Conservation (phyloP, 2,888 invertebrate genomes). For the Sthenelais limicola region DNA sequence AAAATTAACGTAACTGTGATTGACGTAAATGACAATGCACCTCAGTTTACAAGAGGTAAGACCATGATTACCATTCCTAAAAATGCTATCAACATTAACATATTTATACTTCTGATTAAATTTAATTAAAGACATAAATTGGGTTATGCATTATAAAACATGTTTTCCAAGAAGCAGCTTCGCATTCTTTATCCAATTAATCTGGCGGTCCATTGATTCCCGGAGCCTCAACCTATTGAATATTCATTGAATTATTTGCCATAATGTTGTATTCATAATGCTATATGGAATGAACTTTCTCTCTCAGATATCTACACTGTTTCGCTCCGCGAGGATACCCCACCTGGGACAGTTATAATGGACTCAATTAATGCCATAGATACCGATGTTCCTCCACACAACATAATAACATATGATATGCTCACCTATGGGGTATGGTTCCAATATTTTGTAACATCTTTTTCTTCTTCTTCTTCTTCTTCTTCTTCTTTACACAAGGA, state of each 20-base stretch:
- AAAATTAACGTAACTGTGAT: slow-evolving; percentile 42
- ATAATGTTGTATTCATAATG: too few species aligned
- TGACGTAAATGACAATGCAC: slow-evolving; percentile 45
- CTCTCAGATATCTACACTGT: slow-evolving; percentile 42
- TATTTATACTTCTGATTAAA: too few species aligned
- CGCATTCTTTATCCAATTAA: too few species aligned
- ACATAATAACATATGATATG: slow-evolving; percentile 31
- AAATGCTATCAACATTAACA: background rate
- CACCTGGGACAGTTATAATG: slow-evolving; percentile 17
- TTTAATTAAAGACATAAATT: too few species aligned
- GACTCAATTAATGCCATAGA: slow-evolving; percentile 25
- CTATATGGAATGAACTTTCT: background rate
- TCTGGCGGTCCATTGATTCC: too few species aligned
- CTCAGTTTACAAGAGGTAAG: slow-evolving; percentile 42
- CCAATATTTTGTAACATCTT: too few species aligned
- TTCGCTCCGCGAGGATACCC: slow-evolving; percentile 31
- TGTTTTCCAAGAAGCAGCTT: too few species aligned
- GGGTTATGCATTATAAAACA: too few species aligned
- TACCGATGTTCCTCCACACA: slow-evolving; percentile 19
- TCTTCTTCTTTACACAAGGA: too few species aligned
- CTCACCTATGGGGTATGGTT: slow-evolving; percentile 22
- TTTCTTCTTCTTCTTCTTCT: too few species aligned
- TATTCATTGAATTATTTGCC: too few species aligned
- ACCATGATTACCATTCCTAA: background rate
- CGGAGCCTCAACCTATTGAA: too few species aligned